Base-by-base conservation (phyloP, 1,140 invertebrate species). In the Zaprionus nigranus region DNA sequence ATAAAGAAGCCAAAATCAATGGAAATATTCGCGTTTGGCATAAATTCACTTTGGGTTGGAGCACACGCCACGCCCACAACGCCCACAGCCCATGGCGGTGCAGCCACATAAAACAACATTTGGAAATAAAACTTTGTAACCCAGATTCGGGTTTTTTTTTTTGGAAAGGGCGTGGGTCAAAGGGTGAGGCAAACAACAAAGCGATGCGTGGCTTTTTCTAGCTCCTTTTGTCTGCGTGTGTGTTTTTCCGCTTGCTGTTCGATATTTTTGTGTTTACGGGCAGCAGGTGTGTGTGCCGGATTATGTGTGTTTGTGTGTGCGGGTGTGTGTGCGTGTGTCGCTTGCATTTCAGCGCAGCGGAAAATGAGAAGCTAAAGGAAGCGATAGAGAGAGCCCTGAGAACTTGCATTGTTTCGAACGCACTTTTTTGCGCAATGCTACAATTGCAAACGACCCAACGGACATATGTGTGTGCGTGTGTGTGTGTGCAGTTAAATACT, bases 1-100 rank as follows among this genome's bases (percentile, higher is more conserved):
- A 88, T 87, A 88, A 87, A 84, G 81, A 81, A 83, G 66, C 81
- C 70, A 78, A 88, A 87, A 87, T 88, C 84, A 88, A 86, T 86
- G 84, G 77, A 87, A 86, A 87, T 78, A 86, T 87, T 87, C 81
- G 78, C 81, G 64, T 59, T 87, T 71, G 84, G 84, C 84, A 87
- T 88, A 87, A 88, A 87, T 84, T 87, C 78, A 71, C 74, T 87
- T 87, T 72, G 74, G 30, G 30, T 34, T 11, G 30, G 0, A 11
- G 1, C 30, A 30, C 9, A 11, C 40, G 26, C 51, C 62, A 56
- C 46, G 34, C 40, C 59, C 61, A 49, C 53, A 12, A 3, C 11
- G n/a, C 11, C 34, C 49, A 46, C 54, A 28, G 38, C 38, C 38
- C n/a, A 12, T 6, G 30, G 12, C 28, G 13, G n/a, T 20, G 12